phyloP scores from a whole-genome alignment of 2,797 vertebrate species.

The Lutjanus campechanus region DNA sequence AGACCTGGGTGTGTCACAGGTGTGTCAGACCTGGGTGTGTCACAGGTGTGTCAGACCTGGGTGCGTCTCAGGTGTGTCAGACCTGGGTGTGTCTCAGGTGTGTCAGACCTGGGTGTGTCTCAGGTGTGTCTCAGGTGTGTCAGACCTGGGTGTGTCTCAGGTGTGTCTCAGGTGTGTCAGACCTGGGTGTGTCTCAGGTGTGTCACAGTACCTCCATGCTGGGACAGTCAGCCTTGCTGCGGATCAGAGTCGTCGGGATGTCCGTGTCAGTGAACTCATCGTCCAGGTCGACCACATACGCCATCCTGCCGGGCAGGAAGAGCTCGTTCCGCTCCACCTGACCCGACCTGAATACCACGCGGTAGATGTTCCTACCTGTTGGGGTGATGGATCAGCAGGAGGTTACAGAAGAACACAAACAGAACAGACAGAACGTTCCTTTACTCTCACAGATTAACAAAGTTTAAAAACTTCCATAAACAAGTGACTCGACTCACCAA shows the following conservation, averaged over 20 bases:
- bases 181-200: too few relatives aligned
- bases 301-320: constrained; percentile 96
- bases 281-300: constrained; percentile 97
- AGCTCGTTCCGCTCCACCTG: constrained; percentile 93
- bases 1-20: too few relatives aligned
- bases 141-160: too few relatives aligned
- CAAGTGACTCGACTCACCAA: constrained; percentile 86
- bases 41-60: too few relatives aligned
- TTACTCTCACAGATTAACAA: neutral
- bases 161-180: neutral
- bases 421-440: neutral
- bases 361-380: constrained; percentile 94
- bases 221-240: constrained; percentile 98
- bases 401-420: too few relatives aligned
- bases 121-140: too few relatives aligned
- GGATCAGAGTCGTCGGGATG: constrained; percentile 96
- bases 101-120: too few relatives aligned
- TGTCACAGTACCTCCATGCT: constrained; percentile 90
- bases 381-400: neutral
- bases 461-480: neutral
- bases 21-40: too few relatives aligned
- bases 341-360: constrained; percentile 93
- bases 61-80: too few relatives aligned
- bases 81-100: too few relatives aligned
- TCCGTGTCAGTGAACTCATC: constrained; percentile 98